Percentiles rank a stretch among this genome's conserved stretches.
These are phyloP conservation scores for Champsocephalus gunnari DNA, from an alignment of 2,797 vertebrate genomes.

Conservation along the genomic window DNA sequence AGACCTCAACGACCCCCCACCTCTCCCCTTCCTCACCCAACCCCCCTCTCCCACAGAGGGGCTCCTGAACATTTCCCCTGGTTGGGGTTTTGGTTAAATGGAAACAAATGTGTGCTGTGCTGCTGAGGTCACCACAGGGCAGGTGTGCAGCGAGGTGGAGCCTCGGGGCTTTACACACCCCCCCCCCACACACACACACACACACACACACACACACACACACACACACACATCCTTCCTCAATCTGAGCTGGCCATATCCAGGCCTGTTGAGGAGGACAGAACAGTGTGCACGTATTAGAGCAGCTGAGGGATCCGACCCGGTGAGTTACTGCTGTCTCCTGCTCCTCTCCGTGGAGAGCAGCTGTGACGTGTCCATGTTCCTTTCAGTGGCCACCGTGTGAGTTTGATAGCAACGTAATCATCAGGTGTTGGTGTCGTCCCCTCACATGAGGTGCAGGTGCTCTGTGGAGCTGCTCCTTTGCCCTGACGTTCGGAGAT, in stretches of 20 bases:
- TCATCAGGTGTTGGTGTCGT: conserved; percentile 16
- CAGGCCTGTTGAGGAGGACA: conserved; percentile 73
- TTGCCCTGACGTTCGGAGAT: background rate
- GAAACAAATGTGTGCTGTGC: conserved; percentile 79
- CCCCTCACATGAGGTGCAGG: conserved; percentile 2
- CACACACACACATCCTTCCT: conserved; percentile 38
- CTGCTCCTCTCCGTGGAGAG: conserved; percentile 33
- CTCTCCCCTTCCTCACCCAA: conserved; percentile 23
- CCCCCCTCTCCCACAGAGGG: conserved; percentile 65
- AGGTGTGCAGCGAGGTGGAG: conserved; percentile 75
- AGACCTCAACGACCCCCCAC: conserved; percentile 58
- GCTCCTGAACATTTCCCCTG: conserved; percentile 59
- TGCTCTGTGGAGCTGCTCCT: background rate
- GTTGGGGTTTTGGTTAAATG: conserved; percentile 71
- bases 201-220: background rate
- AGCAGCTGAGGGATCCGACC: conserved; percentile 60
- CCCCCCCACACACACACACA: background rate
- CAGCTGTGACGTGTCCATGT: conserved; percentile 13
- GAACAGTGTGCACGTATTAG: conserved; percentile 67
- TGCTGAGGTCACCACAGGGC: conserved; percentile 79
- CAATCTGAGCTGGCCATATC: conserved; percentile 76
- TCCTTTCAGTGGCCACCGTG: conserved; percentile 19
- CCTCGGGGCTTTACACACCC: conserved; percentile 52
- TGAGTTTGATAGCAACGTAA: conserved; percentile 22
- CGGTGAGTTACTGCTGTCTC: background rate